Base-by-base conservation (phyloP, 2,797 vertebrate genomes). In the Enteromius trimaculatus region DNA sequence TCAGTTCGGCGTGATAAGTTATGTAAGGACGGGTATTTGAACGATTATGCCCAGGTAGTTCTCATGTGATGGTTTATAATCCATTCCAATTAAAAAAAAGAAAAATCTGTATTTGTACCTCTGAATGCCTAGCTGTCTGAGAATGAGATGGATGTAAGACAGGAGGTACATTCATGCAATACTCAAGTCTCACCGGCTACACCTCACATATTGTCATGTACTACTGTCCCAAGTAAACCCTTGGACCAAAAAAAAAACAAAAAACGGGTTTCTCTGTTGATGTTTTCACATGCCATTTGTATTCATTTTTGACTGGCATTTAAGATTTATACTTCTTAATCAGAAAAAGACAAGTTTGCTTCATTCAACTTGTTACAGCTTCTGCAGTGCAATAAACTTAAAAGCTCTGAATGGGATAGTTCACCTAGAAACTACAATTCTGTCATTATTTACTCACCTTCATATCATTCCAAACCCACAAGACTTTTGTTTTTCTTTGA, bases 221-320 rank as follows among this genome's bases (percentile, higher is more conserved):
- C 81, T 84, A 87, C 76, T 88, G 84, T 87, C 86, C 82, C 84
- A 80, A 86, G 84, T 84, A 69, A 87, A 86, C 3, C 47, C 84
- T 87, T 84, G 85, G 85, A 88, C 85, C 82, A 87, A 89, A 87
- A 64, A 75, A 86, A 60, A 77, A 26, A 44, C 6, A 26, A 34
- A 34, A 37, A 37, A 37, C 34, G 13, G 53, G 9, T 74, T 77
- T 77, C 44, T 81, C 71, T 84, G 58, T 44, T 65, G 47, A 44
- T 31, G 8, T 29, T 51, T 60, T 55, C 21, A 69, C 11, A 7
- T 81, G 44, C 7, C 31, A 39, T 64, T 53, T 66, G 42, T 69
- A 77, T 11, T 44, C 49, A 8, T 55, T 51, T 72, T 7, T 19
- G 42, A 70, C 1, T 16, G 42, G 14, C n/a, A 4, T 70, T 70